Evolutionary conservation across 2,888 invertebrate genomes (phyloP).

Genomic region (Sinhomidia bicolor): DNA sequence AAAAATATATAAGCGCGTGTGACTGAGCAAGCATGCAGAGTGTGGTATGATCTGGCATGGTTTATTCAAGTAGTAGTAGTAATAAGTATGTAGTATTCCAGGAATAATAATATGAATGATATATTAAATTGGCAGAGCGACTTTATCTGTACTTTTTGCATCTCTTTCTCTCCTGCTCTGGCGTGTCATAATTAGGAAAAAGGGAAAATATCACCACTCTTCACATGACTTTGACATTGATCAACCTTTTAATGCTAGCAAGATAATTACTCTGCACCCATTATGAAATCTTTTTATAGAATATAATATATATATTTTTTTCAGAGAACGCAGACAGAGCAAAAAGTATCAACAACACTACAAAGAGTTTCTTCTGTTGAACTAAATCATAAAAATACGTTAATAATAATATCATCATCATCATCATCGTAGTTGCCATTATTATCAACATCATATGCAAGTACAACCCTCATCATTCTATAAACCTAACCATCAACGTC

Average conservation of each 20-base stretch:
- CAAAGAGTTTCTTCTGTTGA: constrained; percentile 28
- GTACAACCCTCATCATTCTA: neutral
- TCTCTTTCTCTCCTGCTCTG: neutral
- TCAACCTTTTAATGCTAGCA: constrained; percentile 43
- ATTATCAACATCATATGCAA: neutral
- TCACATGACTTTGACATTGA: constrained; percentile 63
- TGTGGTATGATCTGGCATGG: neutral
- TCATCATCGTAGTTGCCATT: neutral
- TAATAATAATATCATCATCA: neutral
- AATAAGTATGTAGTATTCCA: no score
- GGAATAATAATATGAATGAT: neutral
- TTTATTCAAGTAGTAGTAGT: no score
- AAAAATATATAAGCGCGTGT: neutral
- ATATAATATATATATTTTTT: neutral
- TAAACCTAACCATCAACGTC: no score
- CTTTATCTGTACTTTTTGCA: constrained; percentile 11
- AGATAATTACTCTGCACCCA: constrained; percentile 26
- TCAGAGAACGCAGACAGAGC: neutral
- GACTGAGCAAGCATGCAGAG: neutral
- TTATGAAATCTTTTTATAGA: constrained; percentile 42
- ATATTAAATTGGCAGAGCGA: neutral
- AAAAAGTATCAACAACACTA: neutral
- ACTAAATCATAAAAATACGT: neutral
- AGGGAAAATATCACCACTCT: constrained; percentile 9
- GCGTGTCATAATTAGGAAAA: constrained; percentile 32